Percentiles rank a stretch among this genome's conserved stretches.
phyloP scores from a whole-genome alignment of 2,888 invertebrate genomes.

The Oasisia sp. region DNA sequence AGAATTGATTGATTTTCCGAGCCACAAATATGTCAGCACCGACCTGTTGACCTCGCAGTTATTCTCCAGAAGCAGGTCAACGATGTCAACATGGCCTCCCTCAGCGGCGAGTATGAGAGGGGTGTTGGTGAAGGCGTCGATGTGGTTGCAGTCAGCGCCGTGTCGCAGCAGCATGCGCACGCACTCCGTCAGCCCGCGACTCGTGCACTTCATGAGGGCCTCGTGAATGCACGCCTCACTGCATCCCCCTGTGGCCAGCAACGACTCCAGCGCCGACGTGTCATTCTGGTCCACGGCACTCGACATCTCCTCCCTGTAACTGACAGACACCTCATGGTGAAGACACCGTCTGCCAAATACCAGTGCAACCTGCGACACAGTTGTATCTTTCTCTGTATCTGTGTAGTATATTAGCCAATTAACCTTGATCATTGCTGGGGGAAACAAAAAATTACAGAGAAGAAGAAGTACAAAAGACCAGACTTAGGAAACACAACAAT shows the following conservation, averaged over 20 bases:
- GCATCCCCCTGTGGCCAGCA: neutral
- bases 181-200: neutral
- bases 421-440: too few species aligned
- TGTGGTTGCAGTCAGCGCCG: neutral
- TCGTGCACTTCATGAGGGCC: neutral
- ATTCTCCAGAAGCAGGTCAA: neutral
- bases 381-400: too few species aligned
- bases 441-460: too few species aligned
- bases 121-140: neutral
- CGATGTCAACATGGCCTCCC: neutral
- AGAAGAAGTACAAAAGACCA: too few species aligned
- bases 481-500: too few species aligned
- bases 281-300: slow-evolving; percentile 9
- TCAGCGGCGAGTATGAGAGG: neutral
- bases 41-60: neutral
- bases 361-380: too few species aligned
- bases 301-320: neutral
- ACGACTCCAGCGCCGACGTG: neutral
- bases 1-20: neutral
- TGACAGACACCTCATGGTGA: neutral
- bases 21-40: neutral
- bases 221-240: neutral
- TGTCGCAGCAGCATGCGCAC: neutral
- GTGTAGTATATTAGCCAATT: too few species aligned
- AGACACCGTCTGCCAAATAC: neutral